Base-by-base conservation (phyloP, 2,113 vertebrate species). In the Rhinoderma darwinii region DNA sequence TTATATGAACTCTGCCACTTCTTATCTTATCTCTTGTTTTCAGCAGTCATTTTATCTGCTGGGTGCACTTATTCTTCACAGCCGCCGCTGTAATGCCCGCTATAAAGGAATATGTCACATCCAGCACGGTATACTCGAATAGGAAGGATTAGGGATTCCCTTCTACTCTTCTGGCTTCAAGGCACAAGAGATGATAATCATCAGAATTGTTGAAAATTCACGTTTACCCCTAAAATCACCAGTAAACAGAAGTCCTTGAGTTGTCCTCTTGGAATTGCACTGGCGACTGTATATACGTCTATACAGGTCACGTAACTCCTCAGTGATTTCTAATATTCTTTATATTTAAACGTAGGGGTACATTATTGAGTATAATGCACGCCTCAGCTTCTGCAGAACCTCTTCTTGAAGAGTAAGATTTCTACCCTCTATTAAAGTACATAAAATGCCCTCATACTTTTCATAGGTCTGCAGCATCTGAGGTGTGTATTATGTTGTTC, bases 1-100 rank as follows among this genome's bases (percentile, higher is more conserved):
- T 77, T 75, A 39, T 66, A 39, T 68, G 76, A 86, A 56, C 76
- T 70, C 63, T 66, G 76, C 76, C 77, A 56, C 61, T 37, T 81
- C 37, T 72, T 35, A 80, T 80, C 76, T 86, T 86, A 86, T 86
- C 84, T 86, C 32, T 44, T 39, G 47, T 18, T 86, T 80, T 80
- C 84, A 80, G 76, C 76, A 72, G 75, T 72, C 47, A 27, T 32
- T 80, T 81, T 86, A 80, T 86, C 84, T 81, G 32, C 76, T 18
- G 35, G 18, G 4, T 12, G 35, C 44, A 43, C 76, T 51, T 73
- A 79, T 70, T 79, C 84, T 78, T 79, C 76, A 72, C 47, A 72
- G 63, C 35, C 47, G 20, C 18, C n/a, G 18, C 27, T 14, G 44
- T 63, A 44, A 44, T 27, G 76, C 30, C 17, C 27, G 4, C 10